These are phyloP conservation scores for Zaprionus bogoriensis DNA, from an alignment of 2,888 invertebrate species.

Conservation along the genomic window DNA sequence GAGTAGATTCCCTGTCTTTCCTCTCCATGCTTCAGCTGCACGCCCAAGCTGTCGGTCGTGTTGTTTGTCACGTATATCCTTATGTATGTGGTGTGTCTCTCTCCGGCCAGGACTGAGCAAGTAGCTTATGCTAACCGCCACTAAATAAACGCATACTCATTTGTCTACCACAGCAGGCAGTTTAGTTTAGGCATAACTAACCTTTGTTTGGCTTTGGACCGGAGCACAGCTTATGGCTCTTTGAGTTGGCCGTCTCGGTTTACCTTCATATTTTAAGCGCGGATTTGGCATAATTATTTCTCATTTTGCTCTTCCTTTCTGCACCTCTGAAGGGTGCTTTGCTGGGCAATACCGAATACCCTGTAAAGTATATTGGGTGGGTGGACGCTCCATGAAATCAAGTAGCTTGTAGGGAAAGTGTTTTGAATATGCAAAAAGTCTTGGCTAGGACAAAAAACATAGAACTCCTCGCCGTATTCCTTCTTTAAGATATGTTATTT, in stretches of 20 bases:
- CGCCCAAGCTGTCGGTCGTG: constrained; percentile 11
- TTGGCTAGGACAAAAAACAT: too few species aligned
- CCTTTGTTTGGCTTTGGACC: constrained; percentile 25
- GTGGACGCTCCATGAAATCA: not conserved
- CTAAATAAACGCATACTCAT: constrained; percentile 47
- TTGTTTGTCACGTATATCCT: constrained; percentile 16
- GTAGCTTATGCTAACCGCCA: constrained; percentile 43
- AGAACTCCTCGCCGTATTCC: too few species aligned
- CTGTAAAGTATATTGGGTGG: not conserved
- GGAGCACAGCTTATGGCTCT: constrained; percentile 17
- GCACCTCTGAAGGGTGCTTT: constrained; percentile 54
- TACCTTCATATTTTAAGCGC: constrained; percentile 66
- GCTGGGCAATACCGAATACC: constrained; percentile 37
- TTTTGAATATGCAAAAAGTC: too few species aligned
- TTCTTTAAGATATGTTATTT: too few species aligned
- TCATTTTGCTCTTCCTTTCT: constrained; percentile 63
- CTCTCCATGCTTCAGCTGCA: not conserved
- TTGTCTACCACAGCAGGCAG: constrained; percentile 36
- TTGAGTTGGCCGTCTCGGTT: constrained; percentile 31
- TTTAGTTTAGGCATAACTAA: constrained; percentile 32
- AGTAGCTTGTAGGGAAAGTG: too few species aligned
- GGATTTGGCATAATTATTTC: constrained; percentile 78
- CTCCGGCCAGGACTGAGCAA: constrained; percentile 27
- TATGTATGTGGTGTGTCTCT: constrained; percentile 7
- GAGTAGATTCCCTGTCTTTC: not conserved